phyloP scores from a whole-genome alignment of 2,113 vertebrate genomes.

The Pavo muticus region DNA sequence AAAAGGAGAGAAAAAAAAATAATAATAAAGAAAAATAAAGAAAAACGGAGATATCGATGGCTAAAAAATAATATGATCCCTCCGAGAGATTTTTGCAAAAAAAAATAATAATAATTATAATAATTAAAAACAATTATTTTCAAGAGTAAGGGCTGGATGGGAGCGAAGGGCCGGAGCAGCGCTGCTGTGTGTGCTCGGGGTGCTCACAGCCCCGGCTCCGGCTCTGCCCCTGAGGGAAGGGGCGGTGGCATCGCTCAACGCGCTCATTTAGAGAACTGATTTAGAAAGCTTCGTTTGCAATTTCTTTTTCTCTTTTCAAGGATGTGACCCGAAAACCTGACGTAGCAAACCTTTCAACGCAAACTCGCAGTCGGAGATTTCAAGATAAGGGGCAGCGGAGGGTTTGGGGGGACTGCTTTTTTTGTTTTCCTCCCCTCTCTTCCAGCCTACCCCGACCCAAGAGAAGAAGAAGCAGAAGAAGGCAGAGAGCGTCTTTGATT shows the following conservation, averaged over 20 bases:
- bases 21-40: too few species aligned
- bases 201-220: not conserved
- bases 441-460: not conserved
- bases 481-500: not conserved
- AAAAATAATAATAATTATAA: too few species aligned
- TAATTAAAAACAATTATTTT: too few species aligned
- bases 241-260: not conserved
- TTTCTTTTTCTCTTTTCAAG: not conserved
- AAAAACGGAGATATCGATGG: too few species aligned
- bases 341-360: not conserved
- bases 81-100: too few species aligned
- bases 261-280: not conserved
- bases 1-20: not conserved
- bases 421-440: not conserved
- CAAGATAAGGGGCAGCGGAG: not conserved
- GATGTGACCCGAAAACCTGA: not conserved
- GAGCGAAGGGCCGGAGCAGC: too few species aligned
- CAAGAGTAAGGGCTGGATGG: too few species aligned
- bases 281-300: not conserved
- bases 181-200: too few species aligned
- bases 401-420: not conserved
- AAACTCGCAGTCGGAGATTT: not conserved
- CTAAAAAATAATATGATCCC: too few species aligned
- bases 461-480: not conserved
- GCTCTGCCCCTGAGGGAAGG: not conserved